Base-by-base conservation (phyloP, 2,113 vertebrate species). In the Gulo gulo region DNA sequence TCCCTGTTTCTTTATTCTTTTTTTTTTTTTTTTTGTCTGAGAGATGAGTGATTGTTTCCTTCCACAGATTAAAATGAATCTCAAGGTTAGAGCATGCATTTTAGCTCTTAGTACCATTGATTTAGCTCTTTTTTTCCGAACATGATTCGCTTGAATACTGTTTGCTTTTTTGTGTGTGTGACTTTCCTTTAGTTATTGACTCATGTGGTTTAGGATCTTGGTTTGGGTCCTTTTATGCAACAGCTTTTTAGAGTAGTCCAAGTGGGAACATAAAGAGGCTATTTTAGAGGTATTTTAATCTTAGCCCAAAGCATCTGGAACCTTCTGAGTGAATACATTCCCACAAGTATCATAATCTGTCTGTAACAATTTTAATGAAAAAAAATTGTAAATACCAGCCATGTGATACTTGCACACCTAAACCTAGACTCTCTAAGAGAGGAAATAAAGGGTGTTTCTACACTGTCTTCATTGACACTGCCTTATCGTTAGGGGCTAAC, bases 21-120 rank as follows among this genome's bases (percentile, higher is more conserved):
- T 79, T 13, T 23, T 29, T 52, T 36, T 31, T 69, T 79, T 13
- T 36, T 31, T 69, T 79, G 59, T 34, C 63, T 95, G 23, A 86
- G 3, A 74, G 94, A 67, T 57, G 21, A 74, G 61, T 69, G 34
- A 92, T 87, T 47, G 34, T 87, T 96, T 95, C 96, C 95, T 98
- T 95, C 96, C n/a, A 52, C 1, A 89, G 88, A 91, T 94, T 82
- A 73, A 94, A 95, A 82, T 92, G 61, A 82, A 96, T 94, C 95
- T 95, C 82, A 65, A 79, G 92, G 61, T 81, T 42, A 91, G 67
- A 76, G 83, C 69, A 63, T 23, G 0, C 1, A 15, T 71, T 92
- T 94, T 79, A 18, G 26, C 12, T n/a, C 24, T 78, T 31, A 36
- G 69, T 20, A 73, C 88, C 29, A 24, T 84, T 96, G 61, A 81